Percentiles rank a stretch among this genome's conserved stretches.
Conservation (phyloP, 2,888 invertebrate genomes). For the Gisinianus flammeolus region DNA sequence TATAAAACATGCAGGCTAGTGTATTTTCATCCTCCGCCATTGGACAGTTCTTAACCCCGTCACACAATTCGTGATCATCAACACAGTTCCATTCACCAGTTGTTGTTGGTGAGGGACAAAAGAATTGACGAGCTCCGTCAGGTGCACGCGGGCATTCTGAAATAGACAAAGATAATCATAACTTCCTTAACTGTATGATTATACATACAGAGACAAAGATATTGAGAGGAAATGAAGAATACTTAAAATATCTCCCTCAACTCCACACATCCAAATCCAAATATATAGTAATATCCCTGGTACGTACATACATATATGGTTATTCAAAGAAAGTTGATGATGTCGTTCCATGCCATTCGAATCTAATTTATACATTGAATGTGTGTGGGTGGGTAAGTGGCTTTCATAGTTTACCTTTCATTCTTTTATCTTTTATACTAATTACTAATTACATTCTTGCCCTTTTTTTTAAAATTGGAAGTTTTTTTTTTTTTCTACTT, state of each 20-base stretch:
- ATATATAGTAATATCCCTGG: neutral
- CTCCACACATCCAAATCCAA: neutral
- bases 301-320: neutral
- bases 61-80: slow-evolving; percentile 52
- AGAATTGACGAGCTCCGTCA: slow-evolving; percentile 50
- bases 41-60: slow-evolving; percentile 55
- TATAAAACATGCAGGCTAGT: slow-evolving; percentile 52
- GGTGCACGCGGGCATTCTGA: slow-evolving; percentile 49
- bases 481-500: too few species aligned
- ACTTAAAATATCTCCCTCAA: neutral
- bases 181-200: too few species aligned
- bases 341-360: neutral
- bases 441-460: too few species aligned
- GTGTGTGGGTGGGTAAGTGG: neutral
- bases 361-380: neutral
- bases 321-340: neutral
- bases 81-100: slow-evolving; percentile 48
- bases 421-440: too few species aligned
- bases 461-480: too few species aligned
- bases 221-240: slow-evolving; percentile 12
- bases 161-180: too few species aligned
- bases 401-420: too few species aligned
- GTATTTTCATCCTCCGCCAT: slow-evolving; percentile 53
- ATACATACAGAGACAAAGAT: too few species aligned
- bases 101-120: slow-evolving; percentile 48